Percentiles rank a stretch among this genome's conserved stretches.
These are phyloP conservation scores for Ramphastos sulfuratus DNA, from an alignment of 2,113 vertebrate genomes.

Conservation along the genomic window DNA sequence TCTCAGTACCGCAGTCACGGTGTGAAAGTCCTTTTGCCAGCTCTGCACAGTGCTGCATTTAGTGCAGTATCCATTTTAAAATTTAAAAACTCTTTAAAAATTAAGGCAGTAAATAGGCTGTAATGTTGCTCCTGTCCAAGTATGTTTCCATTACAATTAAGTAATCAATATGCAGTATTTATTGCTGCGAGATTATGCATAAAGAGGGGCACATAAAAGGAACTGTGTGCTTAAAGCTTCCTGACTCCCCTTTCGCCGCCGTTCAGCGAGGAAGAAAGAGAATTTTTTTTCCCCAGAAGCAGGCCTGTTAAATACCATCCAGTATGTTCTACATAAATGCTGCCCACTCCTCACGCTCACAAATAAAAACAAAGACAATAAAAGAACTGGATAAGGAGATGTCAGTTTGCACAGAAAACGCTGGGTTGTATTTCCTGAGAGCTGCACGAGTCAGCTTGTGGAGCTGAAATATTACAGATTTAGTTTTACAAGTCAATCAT, in stretches of 20 bases:
- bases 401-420: slow-evolving; percentile 16
- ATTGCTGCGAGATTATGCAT: slow-evolving; percentile 50
- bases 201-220: slow-evolving; percentile 36
- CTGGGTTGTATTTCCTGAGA: slow-evolving; percentile 21
- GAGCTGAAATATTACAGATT: slow-evolving; percentile 61
- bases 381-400: slow-evolving; percentile 43
- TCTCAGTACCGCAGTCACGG: slow-evolving; percentile 14
- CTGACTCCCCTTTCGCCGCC: slow-evolving; percentile 11
- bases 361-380: slow-evolving; percentile 49
- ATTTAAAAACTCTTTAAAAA: slow-evolving; percentile 76
- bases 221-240: not conserved
- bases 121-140: slow-evolving; percentile 42
- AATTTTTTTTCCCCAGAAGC: slow-evolving; percentile 12
- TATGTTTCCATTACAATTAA: slow-evolving; percentile 73
- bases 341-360: not conserved
- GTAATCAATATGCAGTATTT: slow-evolving; percentile 76
- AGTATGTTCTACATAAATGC: not conserved
- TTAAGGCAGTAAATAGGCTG: slow-evolving; percentile 69
- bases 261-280: not conserved
- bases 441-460: not conserved
- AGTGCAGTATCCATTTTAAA: slow-evolving; percentile 61
- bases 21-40: slow-evolving; percentile 15
- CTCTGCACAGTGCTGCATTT: slow-evolving; percentile 11
- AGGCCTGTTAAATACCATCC: slow-evolving; percentile 1
- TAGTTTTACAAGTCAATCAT: slow-evolving; percentile 60